Conservation (phyloP, 2,113 vertebrate genomes). For the Hydropotes inermis region DNA sequence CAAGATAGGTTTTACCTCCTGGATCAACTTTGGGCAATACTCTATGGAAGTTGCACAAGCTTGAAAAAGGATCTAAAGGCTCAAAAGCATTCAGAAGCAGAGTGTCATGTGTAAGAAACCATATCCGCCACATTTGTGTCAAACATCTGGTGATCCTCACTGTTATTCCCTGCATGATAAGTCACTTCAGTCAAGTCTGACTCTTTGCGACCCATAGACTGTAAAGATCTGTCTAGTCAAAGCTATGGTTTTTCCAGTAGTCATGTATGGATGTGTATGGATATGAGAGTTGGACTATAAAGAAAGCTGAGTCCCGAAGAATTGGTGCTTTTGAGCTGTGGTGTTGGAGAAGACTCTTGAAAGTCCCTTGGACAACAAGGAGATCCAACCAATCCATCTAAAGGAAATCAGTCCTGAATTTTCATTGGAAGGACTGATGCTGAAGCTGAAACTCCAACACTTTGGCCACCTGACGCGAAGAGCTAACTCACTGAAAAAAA, state of each 20-base stretch:
- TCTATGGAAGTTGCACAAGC: accelerated
- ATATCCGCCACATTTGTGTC: background rate
- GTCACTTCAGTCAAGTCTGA: background rate
- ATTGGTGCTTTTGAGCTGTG: background rate
- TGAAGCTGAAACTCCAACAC: background rate
- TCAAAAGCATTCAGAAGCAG: background rate
- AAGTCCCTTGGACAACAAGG: background rate
- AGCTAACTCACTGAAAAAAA: background rate
- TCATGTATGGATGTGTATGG: background rate
- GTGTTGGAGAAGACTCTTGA: background rate
- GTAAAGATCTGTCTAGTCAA: background rate
- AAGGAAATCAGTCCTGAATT: background rate
- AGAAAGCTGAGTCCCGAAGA: background rate
- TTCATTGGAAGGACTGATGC: background rate
- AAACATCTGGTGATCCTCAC: background rate
- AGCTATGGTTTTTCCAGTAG: background rate
- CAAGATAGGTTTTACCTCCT: background rate
- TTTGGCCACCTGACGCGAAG: background rate
- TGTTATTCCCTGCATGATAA: background rate
- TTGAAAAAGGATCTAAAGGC: background rate
- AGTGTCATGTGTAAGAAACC: background rate
- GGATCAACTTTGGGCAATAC: background rate
- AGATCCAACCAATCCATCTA: background rate
- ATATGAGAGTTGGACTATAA: background rate
- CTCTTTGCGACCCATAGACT: background rate